Conservation (phyloP, 2,113 vertebrate genomes). For the Azemiops feae region DNA sequence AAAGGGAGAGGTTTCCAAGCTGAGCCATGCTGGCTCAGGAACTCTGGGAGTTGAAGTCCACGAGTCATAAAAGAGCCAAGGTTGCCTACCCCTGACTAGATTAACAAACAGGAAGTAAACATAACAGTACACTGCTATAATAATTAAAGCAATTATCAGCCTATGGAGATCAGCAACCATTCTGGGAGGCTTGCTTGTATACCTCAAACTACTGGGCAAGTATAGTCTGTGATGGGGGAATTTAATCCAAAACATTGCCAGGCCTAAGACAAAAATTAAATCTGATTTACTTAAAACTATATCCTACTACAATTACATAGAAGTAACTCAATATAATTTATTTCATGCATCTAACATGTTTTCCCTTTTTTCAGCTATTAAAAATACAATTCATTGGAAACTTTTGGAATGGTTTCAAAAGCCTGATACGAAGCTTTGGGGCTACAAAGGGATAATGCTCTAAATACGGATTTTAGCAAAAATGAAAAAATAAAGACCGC, state of each 20-base stretch:
- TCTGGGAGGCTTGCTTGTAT: neutral
- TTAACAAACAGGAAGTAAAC: neutral
- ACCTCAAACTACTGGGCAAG: neutral
- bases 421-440: neutral
- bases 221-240: neutral
- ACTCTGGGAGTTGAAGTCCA: too few relatives aligned
- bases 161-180: neutral
- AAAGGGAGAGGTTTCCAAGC: too few relatives aligned
- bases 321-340: neutral
- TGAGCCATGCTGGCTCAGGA: too few relatives aligned
- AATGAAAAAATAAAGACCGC: neutral
- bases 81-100: too few relatives aligned
- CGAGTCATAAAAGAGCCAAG: too few relatives aligned
- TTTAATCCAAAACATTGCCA: neutral
- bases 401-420: neutral
- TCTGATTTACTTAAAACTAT: neutral
- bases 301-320: neutral
- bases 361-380: neutral
- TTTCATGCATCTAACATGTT: neutral
- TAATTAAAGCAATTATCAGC: neutral
- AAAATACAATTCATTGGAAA: neutral
- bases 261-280: neutral
- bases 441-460: neutral
- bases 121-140: neutral
- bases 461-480: neutral